Evolutionary conservation across 2,113 vertebrate genomes (phyloP).

Genomic region (Callopanchax toddi): DNA sequence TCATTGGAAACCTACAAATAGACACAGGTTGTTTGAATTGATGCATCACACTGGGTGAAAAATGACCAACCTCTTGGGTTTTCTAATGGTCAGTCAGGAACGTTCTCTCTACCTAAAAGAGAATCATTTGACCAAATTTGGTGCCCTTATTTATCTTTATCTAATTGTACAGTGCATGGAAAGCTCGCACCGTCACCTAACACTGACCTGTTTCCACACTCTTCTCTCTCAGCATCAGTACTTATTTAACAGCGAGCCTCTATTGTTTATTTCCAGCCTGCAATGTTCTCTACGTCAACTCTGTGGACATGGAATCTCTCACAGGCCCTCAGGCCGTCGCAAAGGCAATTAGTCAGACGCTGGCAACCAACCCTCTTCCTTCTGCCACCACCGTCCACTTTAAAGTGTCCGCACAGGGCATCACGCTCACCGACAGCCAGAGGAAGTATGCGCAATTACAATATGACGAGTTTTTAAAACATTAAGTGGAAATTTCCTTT

Average conservation of each 20-base stretch:
- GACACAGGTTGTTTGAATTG: too few species aligned
- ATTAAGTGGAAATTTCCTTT: background rate
- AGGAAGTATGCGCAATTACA: conserved; percentile 87
- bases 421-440: conserved; percentile 97
- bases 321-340: conserved; percentile 95
- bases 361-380: conserved; percentile 84
- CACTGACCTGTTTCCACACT: background rate
- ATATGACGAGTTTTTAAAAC: too few species aligned
- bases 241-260: background rate
- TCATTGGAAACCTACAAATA: too few species aligned
- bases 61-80: too few species aligned
- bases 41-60: too few species aligned
- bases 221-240: background rate
- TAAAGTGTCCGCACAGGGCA: conserved; percentile 94
- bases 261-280: conserved; percentile 81
- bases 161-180: too few species aligned
- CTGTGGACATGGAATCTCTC: conserved; percentile 97
- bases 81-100: too few species aligned
- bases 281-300: conserved; percentile 94
- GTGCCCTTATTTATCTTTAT: too few species aligned
- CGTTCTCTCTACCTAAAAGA: too few species aligned
- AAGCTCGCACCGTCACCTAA: background rate
- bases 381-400: conserved; percentile 91
- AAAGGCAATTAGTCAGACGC: conserved; percentile 89
- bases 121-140: too few species aligned